Base-by-base conservation (phyloP, 1,140 invertebrate genomes). In the Hydropsyche tenuis region DNA sequence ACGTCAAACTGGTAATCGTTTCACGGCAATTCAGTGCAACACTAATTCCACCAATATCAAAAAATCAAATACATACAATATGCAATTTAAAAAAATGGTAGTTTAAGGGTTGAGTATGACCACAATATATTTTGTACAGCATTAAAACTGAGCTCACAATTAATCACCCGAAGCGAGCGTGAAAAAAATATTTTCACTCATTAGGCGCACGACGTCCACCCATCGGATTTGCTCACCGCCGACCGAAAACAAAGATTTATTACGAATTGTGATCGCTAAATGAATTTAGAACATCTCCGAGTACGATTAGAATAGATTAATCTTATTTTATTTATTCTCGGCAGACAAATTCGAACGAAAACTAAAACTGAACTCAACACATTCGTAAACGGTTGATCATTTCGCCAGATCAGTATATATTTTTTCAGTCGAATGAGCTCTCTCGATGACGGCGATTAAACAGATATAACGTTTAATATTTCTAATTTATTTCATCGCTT, bases 131-230 rank as follows among this genome's bases (percentile, higher is more conserved):
- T 48, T 48, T 48, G 45, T 48, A 16, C 56, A 12, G 22, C 9
- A 22, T 60, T 60, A 60, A 60, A 60, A 60, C 23, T 60, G 23
- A 60, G 25, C 56, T 60, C 56, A n/a, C n/a, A 22, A 60, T 60
- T 60, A 60, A 60, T 60, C 56, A 60, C 22, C 2, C 2, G 56
- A 14, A 25, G 20, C 23, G 12, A 48, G 56, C 11, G 20, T n/a
- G 11, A 60, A 23, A 7, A 23, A 60, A 60, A 25, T 22, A 25
- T 60, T 25, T 1, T 20, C 6, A 11, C 46, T 56, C 51, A 56
- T 23, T 56, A 56, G 22, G 18, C 51, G 20, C 16, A 37, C 30
- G 30, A 37, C 1, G 16, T 18, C 20, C 7, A 53, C 48, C 1
- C 48, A 53, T 37, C 9, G 3, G 30, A 37, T 37, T 37, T 37